phyloP scores from a whole-genome alignment of 2,113 vertebrate species.

The Myiozetetes cayanensis region DNA sequence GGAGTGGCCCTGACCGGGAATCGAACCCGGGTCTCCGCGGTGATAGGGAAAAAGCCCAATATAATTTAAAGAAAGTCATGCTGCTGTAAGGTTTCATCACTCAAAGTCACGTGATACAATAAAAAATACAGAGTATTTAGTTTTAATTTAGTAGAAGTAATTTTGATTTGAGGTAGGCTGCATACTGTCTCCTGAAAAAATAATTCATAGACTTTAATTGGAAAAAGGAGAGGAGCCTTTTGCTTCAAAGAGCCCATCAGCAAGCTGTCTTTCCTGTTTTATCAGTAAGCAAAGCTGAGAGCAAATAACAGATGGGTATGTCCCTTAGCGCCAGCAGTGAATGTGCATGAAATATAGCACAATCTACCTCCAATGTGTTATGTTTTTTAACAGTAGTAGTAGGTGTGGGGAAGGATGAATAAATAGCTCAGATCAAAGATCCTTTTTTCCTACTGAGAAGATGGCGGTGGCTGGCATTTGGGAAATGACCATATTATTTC shows the following conservation, averaged over 20 bases:
- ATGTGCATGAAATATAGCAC: constrained; percentile 69
- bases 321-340: constrained; percentile 62
- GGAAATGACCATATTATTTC: background rate
- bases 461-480: constrained; percentile 1
- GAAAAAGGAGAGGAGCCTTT: constrained; percentile 68
- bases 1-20: too few species aligned
- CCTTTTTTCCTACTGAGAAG: constrained; percentile 33
- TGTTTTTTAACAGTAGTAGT: constrained; percentile 64
- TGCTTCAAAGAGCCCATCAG: constrained; percentile 76
- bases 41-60: background rate
- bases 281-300: constrained; percentile 73
- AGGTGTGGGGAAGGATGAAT: constrained; percentile 57
- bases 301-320: constrained; percentile 77
- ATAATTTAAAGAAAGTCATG: background rate
- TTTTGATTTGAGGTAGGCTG: constrained; percentile 58
- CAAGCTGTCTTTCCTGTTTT: constrained; percentile 78
- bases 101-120: background rate
- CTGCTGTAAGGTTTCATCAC: background rate
- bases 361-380: constrained; percentile 56
- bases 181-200: constrained; percentile 54
- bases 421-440: constrained; percentile 47
- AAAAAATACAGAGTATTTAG: background rate
- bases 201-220: constrained; percentile 74
- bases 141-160: constrained; percentile 60
- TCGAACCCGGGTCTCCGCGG: too few species aligned